phyloP scores from a whole-genome alignment of 1,140 invertebrate genomes.

The Conus ventricosus region DNA sequence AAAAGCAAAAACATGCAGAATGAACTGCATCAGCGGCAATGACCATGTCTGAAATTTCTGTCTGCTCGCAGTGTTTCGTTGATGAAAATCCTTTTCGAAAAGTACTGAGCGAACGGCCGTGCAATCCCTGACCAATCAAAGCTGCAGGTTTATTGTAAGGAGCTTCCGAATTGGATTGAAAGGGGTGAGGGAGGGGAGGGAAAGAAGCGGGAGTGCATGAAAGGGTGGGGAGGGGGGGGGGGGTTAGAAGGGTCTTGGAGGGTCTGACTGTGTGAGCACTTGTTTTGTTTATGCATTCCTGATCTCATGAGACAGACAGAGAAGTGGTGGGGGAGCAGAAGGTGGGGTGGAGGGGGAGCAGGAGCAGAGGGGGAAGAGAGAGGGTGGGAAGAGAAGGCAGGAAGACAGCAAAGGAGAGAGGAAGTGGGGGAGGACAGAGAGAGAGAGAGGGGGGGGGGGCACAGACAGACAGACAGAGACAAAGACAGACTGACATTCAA shows the following conservation, averaged over 20 bases:
- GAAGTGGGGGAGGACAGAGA: background rate
- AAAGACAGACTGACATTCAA: background rate
- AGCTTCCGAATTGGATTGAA: background rate
- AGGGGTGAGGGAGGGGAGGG: background rate
- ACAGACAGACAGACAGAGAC: slow-evolving; percentile 16
- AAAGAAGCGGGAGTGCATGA: background rate
- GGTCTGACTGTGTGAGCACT: no score
- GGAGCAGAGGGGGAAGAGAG: background rate
- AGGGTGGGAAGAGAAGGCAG: background rate
- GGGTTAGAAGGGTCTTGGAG: background rate
- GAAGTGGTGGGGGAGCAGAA: background rate
- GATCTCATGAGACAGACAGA: background rate
- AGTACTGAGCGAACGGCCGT: no score
- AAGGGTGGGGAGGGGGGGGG: slow-evolving; percentile 4
- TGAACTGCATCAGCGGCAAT: no score
- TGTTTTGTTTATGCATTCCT: no score
- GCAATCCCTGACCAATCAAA: no score
- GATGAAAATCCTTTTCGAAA: no score
- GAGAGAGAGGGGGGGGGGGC: slow-evolving; percentile 3
- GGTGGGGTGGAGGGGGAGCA: background rate
- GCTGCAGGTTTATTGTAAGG: no score
- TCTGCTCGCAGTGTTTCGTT: no score
- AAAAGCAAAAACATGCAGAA: no score
- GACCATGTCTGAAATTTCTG: no score
- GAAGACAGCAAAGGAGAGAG: slow-evolving; percentile 27